Base-by-base conservation (phyloP, 2,113 vertebrate genomes). In the Petrocephalus microphthalmus region DNA sequence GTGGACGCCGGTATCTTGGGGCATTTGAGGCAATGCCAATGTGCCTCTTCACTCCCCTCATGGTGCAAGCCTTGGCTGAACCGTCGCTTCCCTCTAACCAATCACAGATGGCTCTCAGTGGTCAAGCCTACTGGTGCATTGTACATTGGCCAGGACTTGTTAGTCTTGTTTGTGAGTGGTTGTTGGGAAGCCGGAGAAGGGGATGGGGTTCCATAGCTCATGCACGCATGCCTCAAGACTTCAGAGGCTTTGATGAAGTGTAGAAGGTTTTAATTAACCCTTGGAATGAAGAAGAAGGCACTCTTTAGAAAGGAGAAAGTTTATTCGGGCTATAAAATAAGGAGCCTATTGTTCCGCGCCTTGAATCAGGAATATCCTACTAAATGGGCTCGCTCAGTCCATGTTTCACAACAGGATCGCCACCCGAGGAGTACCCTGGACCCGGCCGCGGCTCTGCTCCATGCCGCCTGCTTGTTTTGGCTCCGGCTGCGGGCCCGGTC, bases 181-280 rank as follows among this genome's bases (percentile, higher is more conserved):
- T 49, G 47, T 83, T 37, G 33, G 71, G 81, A 29, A 67, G 10
- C 42, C 3, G 42, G 42, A 10, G n/a, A 8, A 22, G 78, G 78
- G 37, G 0, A 19, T 17, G 78, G 17, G 33, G 42, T 10, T 49
- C 45, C 15, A 29, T 54, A 33, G 84, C 84, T 54, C n/a, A 56
- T 33, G 51, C 49, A 85, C 51, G 52, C 84, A 85, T 17, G 84
- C 52, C 22, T 56, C 42, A 49, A n/a, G 52, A 54, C 51, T 54
- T 54, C 49, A 33, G 22, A 33, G 52, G n/a, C 25, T 85, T 56
- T 54, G 52, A 85, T 53, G 29, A 85, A 85, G 49, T 54, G 52
- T 85, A 52, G 84, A 85, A 85, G 84, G 84, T 85, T 85, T 85
- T 54, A 33, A 85, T 85, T 85, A 85, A 51, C 52, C 25, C 15